Evolutionary conservation across 2,888 invertebrate genomes (phyloP).

Genomic region (Neoaliturus tenellus): DNA sequence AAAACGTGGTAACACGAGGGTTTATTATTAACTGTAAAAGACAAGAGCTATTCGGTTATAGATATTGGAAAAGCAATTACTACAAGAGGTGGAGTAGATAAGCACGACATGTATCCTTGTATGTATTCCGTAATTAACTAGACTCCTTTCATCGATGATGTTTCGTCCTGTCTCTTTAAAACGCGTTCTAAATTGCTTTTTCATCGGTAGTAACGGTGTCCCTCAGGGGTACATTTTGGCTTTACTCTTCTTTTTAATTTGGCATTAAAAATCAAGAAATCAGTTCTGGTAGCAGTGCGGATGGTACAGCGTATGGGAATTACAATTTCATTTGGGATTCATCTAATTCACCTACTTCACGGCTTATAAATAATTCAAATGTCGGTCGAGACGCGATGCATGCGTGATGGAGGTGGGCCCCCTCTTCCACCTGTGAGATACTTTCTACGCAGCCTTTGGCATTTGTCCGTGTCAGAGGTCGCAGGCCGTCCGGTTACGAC

Average conservation of each 20-base stretch:
- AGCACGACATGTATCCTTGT: neutral
- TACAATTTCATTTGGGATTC: conserved; percentile 30
- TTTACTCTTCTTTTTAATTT: neutral
- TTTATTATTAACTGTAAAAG: conserved; percentile 23
- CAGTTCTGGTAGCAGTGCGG: neutral
- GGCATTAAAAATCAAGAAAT: neutral
- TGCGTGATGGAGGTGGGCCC: neutral
- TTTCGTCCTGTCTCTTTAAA: neutral
- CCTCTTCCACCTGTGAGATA: conserved; percentile 23
- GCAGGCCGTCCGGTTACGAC: conserved; percentile 11
- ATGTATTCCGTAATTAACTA: neutral
- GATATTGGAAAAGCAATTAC: conserved; percentile 29
- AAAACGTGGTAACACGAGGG: conserved; percentile 42
- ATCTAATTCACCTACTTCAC: conserved; percentile 33
- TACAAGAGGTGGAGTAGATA: neutral
- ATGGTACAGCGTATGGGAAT: neutral
- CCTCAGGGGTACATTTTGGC: neutral
- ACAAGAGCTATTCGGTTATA: conserved; percentile 6
- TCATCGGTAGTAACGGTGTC: neutral
- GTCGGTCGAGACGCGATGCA: conserved; percentile 18
- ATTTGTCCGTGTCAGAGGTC: conserved; percentile 51
- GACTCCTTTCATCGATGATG: neutral
- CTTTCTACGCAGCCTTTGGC: conserved; percentile 49
- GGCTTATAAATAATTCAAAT: conserved; percentile 44
- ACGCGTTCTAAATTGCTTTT: neutral